phyloP scores from a whole-genome alignment of 2,113 vertebrate genomes.

The Cyprinodon tularosa region DNA sequence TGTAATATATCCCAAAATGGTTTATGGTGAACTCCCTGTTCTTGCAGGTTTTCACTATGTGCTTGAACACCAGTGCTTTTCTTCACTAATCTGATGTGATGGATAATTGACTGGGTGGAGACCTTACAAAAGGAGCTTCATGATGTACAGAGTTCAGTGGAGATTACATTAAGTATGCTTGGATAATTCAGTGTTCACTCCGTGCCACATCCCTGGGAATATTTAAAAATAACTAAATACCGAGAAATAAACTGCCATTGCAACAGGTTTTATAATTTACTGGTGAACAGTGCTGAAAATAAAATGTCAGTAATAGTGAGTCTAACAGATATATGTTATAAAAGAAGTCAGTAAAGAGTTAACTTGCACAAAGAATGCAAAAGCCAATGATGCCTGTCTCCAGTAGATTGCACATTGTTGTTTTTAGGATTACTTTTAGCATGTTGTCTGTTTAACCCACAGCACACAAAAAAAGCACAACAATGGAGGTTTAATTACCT shows the following conservation, averaged over 20 bases:
- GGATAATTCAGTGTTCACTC: constrained; percentile 2
- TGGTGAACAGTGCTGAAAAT: not conserved
- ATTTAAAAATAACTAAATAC: not conserved
- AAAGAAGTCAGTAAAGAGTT: not conserved
- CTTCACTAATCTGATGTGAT: constrained; percentile 17
- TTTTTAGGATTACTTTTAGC: constrained; percentile 38
- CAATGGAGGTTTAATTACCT: constrained; percentile 14
- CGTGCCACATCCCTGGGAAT: not conserved
- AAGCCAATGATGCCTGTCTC: constrained; percentile 7
- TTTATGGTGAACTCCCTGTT: not conserved
- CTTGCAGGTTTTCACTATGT: not conserved
- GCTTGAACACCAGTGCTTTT: constrained; percentile 2
- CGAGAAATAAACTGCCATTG: not conserved
- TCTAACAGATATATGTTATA: not conserved
- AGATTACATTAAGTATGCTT: constrained; percentile 22
- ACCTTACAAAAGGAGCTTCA: constrained; percentile 18
- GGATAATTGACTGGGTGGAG: constrained; percentile 27
- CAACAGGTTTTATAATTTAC: not conserved
- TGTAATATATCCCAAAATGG: constrained; percentile 6
- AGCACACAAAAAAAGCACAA: constrained; percentile 13
- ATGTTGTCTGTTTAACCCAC: constrained; percentile 27
- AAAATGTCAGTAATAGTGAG: not conserved
- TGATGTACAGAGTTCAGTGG: constrained; percentile 19
- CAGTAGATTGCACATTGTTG: constrained; percentile 24
- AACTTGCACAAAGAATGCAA: constrained; percentile 20